phyloP scores from a whole-genome alignment of 2,113 vertebrate genomes.

The Aptenodytes forsteri region DNA sequence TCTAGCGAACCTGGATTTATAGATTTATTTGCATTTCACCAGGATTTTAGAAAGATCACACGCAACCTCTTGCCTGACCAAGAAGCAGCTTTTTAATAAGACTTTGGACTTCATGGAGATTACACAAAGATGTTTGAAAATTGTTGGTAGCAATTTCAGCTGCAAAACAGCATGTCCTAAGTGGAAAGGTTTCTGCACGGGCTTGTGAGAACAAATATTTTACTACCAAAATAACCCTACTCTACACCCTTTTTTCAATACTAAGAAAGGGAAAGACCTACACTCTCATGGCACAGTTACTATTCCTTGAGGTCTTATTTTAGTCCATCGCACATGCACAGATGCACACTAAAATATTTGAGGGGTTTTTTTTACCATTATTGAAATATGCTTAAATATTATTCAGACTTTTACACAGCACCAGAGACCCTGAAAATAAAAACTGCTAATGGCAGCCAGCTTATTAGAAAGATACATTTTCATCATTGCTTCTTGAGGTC shows the following conservation, averaged over 20 bases:
- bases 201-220: not conserved
- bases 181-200: not conserved
- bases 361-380: not conserved
- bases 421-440: not conserved
- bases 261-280: not conserved
- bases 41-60: not conserved
- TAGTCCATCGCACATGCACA: not conserved
- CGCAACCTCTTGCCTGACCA: not conserved
- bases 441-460: not conserved
- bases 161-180: not conserved
- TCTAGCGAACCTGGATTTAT: not conserved
- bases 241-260: not conserved
- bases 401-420: not conserved
- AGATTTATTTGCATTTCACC: not conserved
- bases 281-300: not conserved
- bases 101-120: not conserved
- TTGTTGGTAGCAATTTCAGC: not conserved
- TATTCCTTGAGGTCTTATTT: not conserved
- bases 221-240: fast-evolving
- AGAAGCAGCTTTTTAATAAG: not conserved
- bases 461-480: constrained; percentile 12
- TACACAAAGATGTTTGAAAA: not conserved
- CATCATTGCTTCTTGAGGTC: not conserved
- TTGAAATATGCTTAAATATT: constrained; percentile 25
- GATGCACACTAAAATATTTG: not conserved